A percentile compares a stretch with the other conserved stretches of the same genome.
phyloP scores from a whole-genome alignment of 2,113 vertebrate genomes.

The Daubentonia madagascariensis region DNA sequence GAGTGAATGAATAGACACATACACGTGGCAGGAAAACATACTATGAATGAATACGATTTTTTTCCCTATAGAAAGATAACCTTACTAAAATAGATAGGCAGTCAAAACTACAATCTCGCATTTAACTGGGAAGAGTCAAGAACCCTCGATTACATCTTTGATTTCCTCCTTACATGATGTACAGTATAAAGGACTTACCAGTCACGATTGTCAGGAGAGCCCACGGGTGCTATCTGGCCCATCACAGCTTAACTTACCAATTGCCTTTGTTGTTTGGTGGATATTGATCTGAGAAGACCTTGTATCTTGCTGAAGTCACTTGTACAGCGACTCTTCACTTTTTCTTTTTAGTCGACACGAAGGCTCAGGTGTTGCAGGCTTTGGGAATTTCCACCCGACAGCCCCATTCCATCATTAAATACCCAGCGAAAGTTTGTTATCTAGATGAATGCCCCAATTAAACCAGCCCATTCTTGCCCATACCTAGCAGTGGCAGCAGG shows the following conservation, averaged over 20 bases:
- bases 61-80: not conserved
- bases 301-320: conserved; percentile 50
- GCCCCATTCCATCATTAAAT: conserved; percentile 14
- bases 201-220: conserved; percentile 45
- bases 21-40: not conserved
- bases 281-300: conserved; percentile 53
- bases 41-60: not conserved
- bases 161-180: not conserved
- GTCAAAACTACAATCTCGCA: not conserved
- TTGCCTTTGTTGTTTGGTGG: conserved; percentile 27
- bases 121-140: not conserved
- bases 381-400: conserved; percentile 28
- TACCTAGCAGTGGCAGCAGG: not conserved
- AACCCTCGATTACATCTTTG: not conserved
- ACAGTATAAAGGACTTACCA: not conserved
- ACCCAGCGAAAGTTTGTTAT: not conserved
- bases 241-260: conserved; percentile 49
- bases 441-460: conserved; percentile 41
- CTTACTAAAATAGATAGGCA: conserved; percentile 12
- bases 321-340: not conserved
- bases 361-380: not conserved
- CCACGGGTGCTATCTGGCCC: not conserved
- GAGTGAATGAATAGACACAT: not conserved
- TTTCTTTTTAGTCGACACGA: conserved; percentile 6
- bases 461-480: not conserved